Evolutionary conservation across 2,113 vertebrate species (phyloP).

Genomic region (Osmerus mordax): DNA sequence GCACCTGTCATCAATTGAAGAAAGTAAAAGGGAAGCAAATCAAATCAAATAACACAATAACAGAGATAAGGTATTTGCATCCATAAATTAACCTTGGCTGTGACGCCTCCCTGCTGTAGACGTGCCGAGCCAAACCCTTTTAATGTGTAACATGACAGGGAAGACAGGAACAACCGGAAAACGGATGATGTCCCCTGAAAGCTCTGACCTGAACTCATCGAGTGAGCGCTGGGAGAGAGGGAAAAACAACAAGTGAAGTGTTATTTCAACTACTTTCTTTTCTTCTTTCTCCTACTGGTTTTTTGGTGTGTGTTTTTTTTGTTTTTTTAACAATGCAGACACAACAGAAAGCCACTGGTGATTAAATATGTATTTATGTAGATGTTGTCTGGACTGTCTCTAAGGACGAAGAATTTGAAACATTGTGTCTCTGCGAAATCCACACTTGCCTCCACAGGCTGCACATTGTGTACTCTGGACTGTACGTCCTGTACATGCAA

Average conservation of each 20-base stretch:
- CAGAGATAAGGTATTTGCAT: constrained; percentile 39
- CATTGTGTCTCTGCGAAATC: no score
- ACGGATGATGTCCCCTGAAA: constrained; percentile 51
- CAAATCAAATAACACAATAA: constrained; percentile 28
- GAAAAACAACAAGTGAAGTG: constrained; percentile 28
- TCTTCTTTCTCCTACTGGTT: constrained; percentile 15
- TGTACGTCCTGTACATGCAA: no score
- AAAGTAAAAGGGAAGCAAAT: constrained; percentile 31
- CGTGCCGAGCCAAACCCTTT: constrained; percentile 42
- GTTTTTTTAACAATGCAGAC: background rate
- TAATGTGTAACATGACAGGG: constrained; percentile 58
- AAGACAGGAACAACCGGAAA: constrained; percentile 29
- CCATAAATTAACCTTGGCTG: constrained; percentile 60
- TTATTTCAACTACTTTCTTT: constrained; percentile 18
- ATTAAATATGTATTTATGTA: constrained; percentile 55
- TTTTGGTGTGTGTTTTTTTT: constrained; percentile 8
- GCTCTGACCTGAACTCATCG: constrained; percentile 46
- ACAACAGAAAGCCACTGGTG: constrained; percentile 3
- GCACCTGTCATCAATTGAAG: constrained; percentile 41
- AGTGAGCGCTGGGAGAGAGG: constrained; percentile 23
- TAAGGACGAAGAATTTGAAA: constrained; percentile 23
- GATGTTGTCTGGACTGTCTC: constrained; percentile 25
- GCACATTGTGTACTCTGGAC: no score
- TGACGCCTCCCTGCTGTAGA: constrained; percentile 40
- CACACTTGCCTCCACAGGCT: no score